Conservation (phyloP, 2,797 vertebrate species). For the Lacerta bilineata region DNA sequence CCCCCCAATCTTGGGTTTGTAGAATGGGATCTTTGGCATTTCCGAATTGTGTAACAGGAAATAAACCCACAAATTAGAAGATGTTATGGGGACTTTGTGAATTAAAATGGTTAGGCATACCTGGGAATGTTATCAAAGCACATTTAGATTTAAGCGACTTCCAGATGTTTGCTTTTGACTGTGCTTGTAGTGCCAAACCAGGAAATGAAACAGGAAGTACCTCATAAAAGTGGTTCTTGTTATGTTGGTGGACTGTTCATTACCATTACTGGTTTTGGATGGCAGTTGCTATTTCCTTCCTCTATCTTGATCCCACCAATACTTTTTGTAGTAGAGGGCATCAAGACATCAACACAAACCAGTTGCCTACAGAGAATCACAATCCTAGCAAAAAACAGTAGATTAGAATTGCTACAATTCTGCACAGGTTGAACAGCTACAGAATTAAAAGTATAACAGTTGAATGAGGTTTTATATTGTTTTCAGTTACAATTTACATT, state of each 20-base stretch:
- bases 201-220: neutral
- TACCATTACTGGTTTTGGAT: neutral
- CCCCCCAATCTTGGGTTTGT: neutral
- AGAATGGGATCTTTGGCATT: neutral
- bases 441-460: neutral
- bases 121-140: neutral
- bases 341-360: neutral
- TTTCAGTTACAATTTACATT: no score
- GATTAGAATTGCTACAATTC: neutral
- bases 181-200: neutral
- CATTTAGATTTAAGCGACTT: neutral
- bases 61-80: neutral
- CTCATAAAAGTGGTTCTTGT: neutral
- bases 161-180: neutral
- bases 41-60: neutral
- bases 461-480: neutral
- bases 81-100: neutral
- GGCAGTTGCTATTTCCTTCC: neutral
- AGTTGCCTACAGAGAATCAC: neutral
- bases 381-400: neutral
- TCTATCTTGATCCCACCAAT: neutral
- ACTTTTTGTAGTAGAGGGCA: neutral
- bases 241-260: neutral
- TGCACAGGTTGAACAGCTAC: neutral
- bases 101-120: neutral